These are phyloP conservation scores for Chanos chanos DNA, from an alignment of 2,797 vertebrate species.

Conservation along the genomic window DNA sequence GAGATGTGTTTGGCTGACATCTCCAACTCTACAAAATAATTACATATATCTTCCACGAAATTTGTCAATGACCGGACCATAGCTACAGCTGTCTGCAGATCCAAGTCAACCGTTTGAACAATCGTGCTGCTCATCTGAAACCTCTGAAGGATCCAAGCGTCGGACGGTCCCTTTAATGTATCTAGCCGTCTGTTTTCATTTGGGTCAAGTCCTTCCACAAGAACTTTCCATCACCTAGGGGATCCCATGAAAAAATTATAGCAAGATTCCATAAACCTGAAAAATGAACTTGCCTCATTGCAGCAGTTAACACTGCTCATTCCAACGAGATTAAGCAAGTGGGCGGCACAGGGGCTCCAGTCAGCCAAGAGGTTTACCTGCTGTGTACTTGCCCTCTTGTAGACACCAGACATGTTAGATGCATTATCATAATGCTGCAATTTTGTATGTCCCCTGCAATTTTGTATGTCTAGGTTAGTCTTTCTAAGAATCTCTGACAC, in stretches of 20 bases:
- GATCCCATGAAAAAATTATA: background rate
- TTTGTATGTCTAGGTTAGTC: background rate
- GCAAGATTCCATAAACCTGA: background rate
- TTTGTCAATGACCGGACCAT: background rate
- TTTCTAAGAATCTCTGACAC: no score
- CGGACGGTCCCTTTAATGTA: background rate
- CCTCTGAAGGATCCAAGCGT: background rate
- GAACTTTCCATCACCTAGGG: background rate
- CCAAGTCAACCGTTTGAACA: background rate
- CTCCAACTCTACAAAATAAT: background rate
- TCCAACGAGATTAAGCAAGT: background rate
- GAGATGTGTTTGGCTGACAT: background rate
- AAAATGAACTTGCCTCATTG: background rate
- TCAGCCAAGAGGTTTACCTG: conserved; percentile 4
- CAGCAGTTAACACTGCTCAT: background rate
- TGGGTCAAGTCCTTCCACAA: background rate
- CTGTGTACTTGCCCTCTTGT: conserved; percentile 3
- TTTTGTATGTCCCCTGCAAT: no score
- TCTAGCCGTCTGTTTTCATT: background rate
- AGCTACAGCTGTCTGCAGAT: background rate
- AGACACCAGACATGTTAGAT: background rate
- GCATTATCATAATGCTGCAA: background rate
- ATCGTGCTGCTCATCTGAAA: background rate
- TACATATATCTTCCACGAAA: background rate
- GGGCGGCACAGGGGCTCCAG: background rate